Base-by-base conservation (phyloP, 2,113 vertebrate genomes). In the Indicator indicator region DNA sequence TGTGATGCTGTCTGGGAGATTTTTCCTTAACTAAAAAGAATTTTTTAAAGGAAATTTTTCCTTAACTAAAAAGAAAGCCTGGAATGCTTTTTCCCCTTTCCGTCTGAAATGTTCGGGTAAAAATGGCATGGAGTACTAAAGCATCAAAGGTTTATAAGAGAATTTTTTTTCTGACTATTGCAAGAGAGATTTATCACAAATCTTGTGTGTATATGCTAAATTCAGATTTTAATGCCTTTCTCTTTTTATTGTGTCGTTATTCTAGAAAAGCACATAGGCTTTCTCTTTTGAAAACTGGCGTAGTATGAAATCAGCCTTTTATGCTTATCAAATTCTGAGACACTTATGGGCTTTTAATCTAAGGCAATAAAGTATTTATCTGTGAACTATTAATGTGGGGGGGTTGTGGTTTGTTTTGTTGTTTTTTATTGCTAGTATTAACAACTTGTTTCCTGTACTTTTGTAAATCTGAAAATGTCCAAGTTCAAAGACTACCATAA, bases 361-460 rank as follows among this genome's bases (percentile, higher is more conserved):
- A 48, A n/a, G 40, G 40, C 23, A 78, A 86, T 63, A 76, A 87
- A 72, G 70, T 48, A 5, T 87, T 69, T 40, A 62, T 75, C 58
- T 89, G 20, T 88, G 64, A 91, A 82, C 12, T 55, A 26, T 28
- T 90, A 70, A 64, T 75, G 12, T 9, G 48, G 9, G 20, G 19
- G 21, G 21, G 50, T 52, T 52, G 21, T 11, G 50, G 23, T 52
- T 24, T 52, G 50, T 52, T 52, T 94, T 82, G 16, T 26, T 65
- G 75, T 65, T 83, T 86, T 86, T 85, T 83, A 52, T 89, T 88
- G 36, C 64, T 77, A 42, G 9, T 46, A n/a, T 83, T 89, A 89
- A 63, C 27, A 55, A 73, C 42, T 81, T 72, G 26, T 81, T 92
- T 92, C 44, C 40, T 58, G 28, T 76, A 46, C 5, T 10, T 60